Conservation (phyloP, 2,888 invertebrate species). For the Tethea ocularis region DNA sequence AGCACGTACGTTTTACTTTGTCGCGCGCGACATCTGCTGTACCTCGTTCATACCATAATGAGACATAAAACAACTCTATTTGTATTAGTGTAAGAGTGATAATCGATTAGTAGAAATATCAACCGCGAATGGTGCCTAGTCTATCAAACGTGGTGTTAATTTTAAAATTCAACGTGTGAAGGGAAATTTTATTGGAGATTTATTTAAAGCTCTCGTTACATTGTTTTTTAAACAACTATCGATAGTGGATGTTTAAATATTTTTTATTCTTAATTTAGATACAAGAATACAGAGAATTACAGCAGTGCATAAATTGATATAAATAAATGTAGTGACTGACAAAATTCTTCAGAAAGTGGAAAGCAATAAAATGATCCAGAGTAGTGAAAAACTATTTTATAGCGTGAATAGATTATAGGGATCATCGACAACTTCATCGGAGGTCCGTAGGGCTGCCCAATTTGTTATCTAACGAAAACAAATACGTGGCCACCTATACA, state of each 20-base stretch:
- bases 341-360: neutral
- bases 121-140: slow-evolving; percentile 36
- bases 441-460: slow-evolving; percentile 65
- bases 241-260: slow-evolving; percentile 10
- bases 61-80: slow-evolving; percentile 33
- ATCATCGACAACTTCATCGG: slow-evolving; percentile 55
- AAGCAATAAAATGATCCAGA: too few relatives aligned
- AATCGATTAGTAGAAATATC: slow-evolving; percentile 24
- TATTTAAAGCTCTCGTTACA: slow-evolving; percentile 44
- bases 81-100: slow-evolving; percentile 35
- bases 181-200: slow-evolving; percentile 60
- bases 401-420: neutral
- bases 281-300: neutral
- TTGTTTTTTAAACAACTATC: slow-evolving; percentile 15
- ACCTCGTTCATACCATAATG: slow-evolving; percentile 26
- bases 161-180: slow-evolving; percentile 67
- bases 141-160: slow-evolving; percentile 61
- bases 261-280: slow-evolving; percentile 1
- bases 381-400: slow-evolving; percentile 1
- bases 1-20: slow-evolving; percentile 81
- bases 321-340: neutral
- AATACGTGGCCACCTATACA: slow-evolving; percentile 74
- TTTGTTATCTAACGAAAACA: slow-evolving; percentile 77
- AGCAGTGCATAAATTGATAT: neutral
- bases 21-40: slow-evolving; percentile 74